Evolutionary conservation across 1,140 invertebrate genomes (phyloP), one percentile per base, ranked within the genome.

Genomic region (Bradynema listronoti): DNA sequence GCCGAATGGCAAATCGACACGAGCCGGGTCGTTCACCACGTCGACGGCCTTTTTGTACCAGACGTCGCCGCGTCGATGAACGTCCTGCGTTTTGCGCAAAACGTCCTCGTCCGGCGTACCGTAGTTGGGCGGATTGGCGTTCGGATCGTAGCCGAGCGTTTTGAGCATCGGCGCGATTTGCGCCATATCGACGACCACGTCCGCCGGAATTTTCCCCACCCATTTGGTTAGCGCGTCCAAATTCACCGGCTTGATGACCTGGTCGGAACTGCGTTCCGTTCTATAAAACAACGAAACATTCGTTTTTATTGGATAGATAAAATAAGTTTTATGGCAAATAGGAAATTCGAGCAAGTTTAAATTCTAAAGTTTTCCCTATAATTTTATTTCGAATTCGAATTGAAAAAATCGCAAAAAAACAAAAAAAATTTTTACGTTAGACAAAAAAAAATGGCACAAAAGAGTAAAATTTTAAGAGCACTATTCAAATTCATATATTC

Each of bases 241-340:
- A 82, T 97, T 97, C 11, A 98, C 87, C 4, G 94, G 91, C 79
- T 95, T 95, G 77, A 96, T 90, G 51, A 98, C 92, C 84, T 98
- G 93, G 83, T 98, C 93, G 61, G 91, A 93, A 14, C 92, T 96
- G 56, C 91, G 84, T 81, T 98, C 93, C 68, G 92, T 88, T 81
- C 91, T 95, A 82, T 24, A 46, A 82, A 82, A 51, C 14, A 61
- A 27, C 30, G 19, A 54, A 19, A 54, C 27, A 16, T n/a, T 46
- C 43, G 43, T 54, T 45, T 16, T 36, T 54, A 46, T 49, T 19
- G 27, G 3, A 19, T 3, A 49, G 27, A n/a, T n/a, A 3, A 46
- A 51, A 54, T 54, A 54, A 4, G 54, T 49, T 1, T n/a, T 1
- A n/a, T n/a, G n/a, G n/a, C n/a, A n/a, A n/a, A n/a, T n/a, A n/a